Evolutionary conservation across 2,888 invertebrate genomes (phyloP).

Genomic region (Diabrotica balteata): DNA sequence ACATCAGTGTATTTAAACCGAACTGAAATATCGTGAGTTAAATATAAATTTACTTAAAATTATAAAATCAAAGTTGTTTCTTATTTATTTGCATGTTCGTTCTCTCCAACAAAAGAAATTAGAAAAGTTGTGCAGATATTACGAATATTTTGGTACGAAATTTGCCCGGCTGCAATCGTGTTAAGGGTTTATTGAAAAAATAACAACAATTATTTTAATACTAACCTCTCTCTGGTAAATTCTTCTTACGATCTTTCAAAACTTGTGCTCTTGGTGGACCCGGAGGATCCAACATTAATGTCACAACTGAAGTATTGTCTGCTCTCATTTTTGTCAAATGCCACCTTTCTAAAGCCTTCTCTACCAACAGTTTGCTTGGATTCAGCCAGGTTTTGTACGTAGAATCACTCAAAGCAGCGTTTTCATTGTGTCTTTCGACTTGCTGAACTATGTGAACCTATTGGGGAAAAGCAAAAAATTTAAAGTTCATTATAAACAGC

Average conservation of each 20-base stretch:
- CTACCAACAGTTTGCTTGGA: slow-evolving; percentile 90
- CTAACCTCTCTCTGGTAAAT: slow-evolving; percentile 44
- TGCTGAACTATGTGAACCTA: slow-evolving; percentile 77
- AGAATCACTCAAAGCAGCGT: slow-evolving; percentile 63
- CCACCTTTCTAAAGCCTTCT: slow-evolving; percentile 84
- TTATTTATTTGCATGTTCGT: too few relatives aligned
- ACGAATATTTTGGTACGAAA: too few relatives aligned
- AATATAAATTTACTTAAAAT: too few relatives aligned
- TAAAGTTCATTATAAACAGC: neutral
- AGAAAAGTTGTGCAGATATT: too few relatives aligned
- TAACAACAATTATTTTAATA: neutral
- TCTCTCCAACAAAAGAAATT: too few relatives aligned
- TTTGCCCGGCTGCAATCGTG: too few relatives aligned
- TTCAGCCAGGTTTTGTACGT: slow-evolving; percentile 74
- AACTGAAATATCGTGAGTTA: too few relatives aligned
- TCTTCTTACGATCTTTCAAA: slow-evolving; percentile 56
- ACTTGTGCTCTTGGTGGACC: slow-evolving; percentile 79
- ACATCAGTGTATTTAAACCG: too few relatives aligned
- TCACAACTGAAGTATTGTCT: slow-evolving; percentile 95
- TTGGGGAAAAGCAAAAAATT: neutral
- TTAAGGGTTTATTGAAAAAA: too few relatives aligned
- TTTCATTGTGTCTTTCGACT: slow-evolving; percentile 82
- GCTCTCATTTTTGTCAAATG: slow-evolving; percentile 85
- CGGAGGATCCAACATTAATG: slow-evolving; percentile 89
- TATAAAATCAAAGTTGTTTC: too few relatives aligned